Base-by-base conservation (phyloP, 2,888 invertebrate species). In the Hanleya hanleyi region DNA sequence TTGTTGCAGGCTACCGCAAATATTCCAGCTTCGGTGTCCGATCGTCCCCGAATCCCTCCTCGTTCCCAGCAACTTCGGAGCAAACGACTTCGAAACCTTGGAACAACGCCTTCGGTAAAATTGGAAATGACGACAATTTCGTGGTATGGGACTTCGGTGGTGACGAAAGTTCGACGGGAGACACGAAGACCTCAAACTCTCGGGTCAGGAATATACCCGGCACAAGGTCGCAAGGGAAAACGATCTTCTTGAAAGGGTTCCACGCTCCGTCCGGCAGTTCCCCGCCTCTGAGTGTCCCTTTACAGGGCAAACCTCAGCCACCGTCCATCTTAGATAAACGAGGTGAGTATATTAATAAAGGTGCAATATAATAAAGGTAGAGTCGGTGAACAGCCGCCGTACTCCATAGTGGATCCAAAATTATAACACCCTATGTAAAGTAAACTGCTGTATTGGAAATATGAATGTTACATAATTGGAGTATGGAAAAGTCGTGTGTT, bases 141-240 rank as follows among this genome's bases (percentile, higher is more conserved):
- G 78, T 87, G n/a, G 80, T 83, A 18, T 87, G 87, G 86, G 77
- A 79, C 50, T 86, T 88, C 72, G 79, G 81, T 50, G 73, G 77
- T 7, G 69, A 67, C 41, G 67, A n/a, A n/a, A n/a, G n/a, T n/a
- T n/a, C n/a, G n/a, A n/a, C n/a, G n/a, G n/a, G n/a, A n/a, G n/a
- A n/a, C n/a, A n/a, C n/a, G n/a, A n/a, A n/a, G n/a, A n/a, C n/a
- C n/a, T n/a, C n/a, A n/a, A n/a, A n/a, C n/a, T n/a, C n/a, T n/a
- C n/a, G n/a, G n/a, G n/a, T n/a, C n/a, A n/a, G n/a, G n/a, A n/a
- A n/a, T n/a, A n/a, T n/a, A n/a, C n/a, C n/a, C n/a, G n/a, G n/a
- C n/a, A n/a, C n/a, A n/a, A n/a, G n/a, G n/a, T n/a, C n/a, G n/a
- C n/a, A 47, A 69, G 70, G 70, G 41, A 70, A 75, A 67, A 81